phyloP scores from a whole-genome alignment of 2,888 invertebrate species.

The Sisyra nigra region DNA sequence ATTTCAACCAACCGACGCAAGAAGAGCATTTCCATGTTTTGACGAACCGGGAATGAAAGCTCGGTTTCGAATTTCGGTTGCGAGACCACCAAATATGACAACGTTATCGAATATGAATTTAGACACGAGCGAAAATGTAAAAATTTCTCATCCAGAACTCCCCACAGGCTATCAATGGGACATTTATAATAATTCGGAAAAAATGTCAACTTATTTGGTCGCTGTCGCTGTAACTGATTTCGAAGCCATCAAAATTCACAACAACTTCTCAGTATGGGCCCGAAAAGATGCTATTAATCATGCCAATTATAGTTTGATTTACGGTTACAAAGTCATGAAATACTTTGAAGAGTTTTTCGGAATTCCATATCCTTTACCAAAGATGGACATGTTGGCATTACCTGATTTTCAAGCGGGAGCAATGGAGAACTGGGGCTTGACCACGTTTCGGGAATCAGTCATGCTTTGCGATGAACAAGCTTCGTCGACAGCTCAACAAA shows the following conservation, averaged over 20 bases:
- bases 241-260: constrained; percentile 33
- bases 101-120: constrained; percentile 67
- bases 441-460: constrained; percentile 65
- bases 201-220: constrained; percentile 82
- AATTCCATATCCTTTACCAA: constrained; percentile 60
- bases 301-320: constrained; percentile 55
- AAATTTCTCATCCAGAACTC: constrained; percentile 31
- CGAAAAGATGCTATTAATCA: constrained; percentile 51
- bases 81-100: constrained; percentile 51
- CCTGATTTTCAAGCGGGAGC: constrained; percentile 82
- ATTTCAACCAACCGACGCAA: constrained; percentile 68
- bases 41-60: constrained; percentile 78
- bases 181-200: constrained; percentile 56
- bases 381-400: constrained; percentile 84
- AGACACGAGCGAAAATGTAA: constrained; percentile 21
- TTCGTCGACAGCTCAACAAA: constrained; percentile 50
- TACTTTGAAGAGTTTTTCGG: constrained; percentile 60
- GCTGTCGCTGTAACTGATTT: constrained; percentile 75
- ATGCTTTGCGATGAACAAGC: constrained; percentile 60
- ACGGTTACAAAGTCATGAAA: constrained; percentile 55
- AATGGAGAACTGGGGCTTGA: constrained; percentile 80
- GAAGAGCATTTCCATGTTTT: constrained; percentile 73
- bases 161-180: constrained; percentile 57
- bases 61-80: constrained; percentile 59
- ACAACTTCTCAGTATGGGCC: constrained; percentile 52